A percentile compares a stretch with the other conserved stretches of the same genome.
These are phyloP conservation scores for Spinus pinus DNA, from an alignment of 2,797 vertebrate species.

Conservation along the genomic window DNA sequence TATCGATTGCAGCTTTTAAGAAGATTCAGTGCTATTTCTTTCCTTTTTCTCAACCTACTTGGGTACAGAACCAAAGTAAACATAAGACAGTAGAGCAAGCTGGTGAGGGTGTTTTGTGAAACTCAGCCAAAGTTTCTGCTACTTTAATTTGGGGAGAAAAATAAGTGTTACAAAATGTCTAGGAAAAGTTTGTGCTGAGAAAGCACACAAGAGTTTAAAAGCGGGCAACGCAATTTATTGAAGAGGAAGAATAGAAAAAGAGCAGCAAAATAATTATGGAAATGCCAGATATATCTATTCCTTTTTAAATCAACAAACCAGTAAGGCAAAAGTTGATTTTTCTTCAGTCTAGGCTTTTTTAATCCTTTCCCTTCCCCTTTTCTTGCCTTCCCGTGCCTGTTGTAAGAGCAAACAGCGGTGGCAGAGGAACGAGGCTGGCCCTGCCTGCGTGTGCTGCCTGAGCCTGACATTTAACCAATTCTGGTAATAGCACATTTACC, in stretches of 20 bases:
- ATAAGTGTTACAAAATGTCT: slow-evolving; percentile 28
- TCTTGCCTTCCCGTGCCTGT: background rate
- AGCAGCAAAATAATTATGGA: background rate
- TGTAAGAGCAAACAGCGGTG: background rate
- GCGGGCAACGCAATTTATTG: background rate
- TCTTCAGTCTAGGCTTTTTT: background rate
- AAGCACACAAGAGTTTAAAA: slow-evolving; percentile 7
- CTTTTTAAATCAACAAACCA: background rate
- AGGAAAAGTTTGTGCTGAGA: slow-evolving; percentile 14
- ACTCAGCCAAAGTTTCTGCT: slow-evolving; percentile 19
- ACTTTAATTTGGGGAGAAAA: slow-evolving; percentile 34
- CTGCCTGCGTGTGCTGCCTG: background rate
- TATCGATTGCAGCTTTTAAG: slow-evolving; percentile 40
- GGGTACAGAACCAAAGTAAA: slow-evolving; percentile 38
- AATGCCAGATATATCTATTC: background rate
- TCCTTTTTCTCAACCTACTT: slow-evolving; percentile 33
- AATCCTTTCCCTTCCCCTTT: background rate
- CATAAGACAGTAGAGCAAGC: slow-evolving; percentile 11
- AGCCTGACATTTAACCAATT: background rate
- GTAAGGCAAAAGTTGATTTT: background rate
- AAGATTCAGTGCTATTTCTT: slow-evolving; percentile 3
- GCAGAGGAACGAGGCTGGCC: background rate
- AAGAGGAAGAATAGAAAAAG: background rate
- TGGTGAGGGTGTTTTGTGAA: slow-evolving; percentile 24
- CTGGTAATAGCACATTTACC: background rate